Base-by-base conservation (phyloP, 2,113 vertebrate genomes). In the Corythaeola cristata region DNA sequence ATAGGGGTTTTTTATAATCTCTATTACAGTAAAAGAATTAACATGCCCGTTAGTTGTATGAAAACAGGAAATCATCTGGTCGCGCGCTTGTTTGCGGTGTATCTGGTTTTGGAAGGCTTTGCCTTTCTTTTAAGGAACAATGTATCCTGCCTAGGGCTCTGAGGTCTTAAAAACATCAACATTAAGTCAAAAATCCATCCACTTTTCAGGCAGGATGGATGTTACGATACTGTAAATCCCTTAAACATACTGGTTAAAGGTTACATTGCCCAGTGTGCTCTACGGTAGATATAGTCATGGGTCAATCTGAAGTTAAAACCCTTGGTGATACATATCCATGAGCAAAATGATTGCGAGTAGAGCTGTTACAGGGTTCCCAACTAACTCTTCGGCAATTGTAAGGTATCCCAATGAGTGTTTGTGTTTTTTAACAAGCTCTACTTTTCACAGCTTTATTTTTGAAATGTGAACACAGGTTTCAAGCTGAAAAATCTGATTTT, bases 1-100 rank as follows among this genome's bases (percentile, higher is more conserved):
- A 94, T 45, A 39, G 58, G 19, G 6, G 0, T 22, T 59, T 68
- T 95, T 77, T 82, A 63, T 92, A 96, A 97, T 95, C 89, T 82
- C 63, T 91, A 16, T 74, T 94, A 41, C 82, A 93, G 87, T 74
- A 62, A 89, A 94, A 75, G 86, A 95, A 95, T 97, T 93, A 85
- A 74, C 67, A 32, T 92, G 91, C 86, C 92, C 19, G 3, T 88
- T 95, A 85, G 69, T 89, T 52, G 60, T 77, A 41, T 2, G 22
- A 94, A 96, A 89, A 90, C 78, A 72, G 84, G 88, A 84, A 92
- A 93, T 93, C 28, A 74, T 71, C 83, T 73, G 80, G 32, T 89
- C 74, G 59, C 24, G 74, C 1, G 23, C 78, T 92, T 73, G 63
- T 92, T 80, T 90, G 88, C 0, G 0, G 55, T 44, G 28, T 67